phyloP scores from a whole-genome alignment of 2,888 invertebrate species.

The Abscondita cerata region DNA sequence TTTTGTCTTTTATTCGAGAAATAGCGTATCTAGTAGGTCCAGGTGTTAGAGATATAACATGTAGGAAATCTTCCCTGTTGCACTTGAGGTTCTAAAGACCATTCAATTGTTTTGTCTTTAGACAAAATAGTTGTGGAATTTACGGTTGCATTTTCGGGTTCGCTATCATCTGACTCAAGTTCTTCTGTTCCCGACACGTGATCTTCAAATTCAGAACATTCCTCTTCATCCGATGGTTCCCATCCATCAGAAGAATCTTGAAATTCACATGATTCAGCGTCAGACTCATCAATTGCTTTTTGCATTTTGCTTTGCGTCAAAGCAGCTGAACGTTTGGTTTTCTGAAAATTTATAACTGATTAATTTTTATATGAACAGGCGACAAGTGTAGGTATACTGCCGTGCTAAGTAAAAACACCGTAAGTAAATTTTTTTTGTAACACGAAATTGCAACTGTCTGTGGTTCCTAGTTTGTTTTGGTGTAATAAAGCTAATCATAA shows the following conservation, averaged over 20 bases:
- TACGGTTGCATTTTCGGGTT: constrained; percentile 17
- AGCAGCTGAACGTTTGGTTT: too few relatives aligned
- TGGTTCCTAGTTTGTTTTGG: too few relatives aligned
- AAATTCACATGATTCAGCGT: constrained; percentile 12
- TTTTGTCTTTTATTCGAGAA: too few relatives aligned
- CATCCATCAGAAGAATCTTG: constrained; percentile 23
- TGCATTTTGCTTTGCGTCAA: constrained; percentile 6
- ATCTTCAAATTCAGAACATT: constrained; percentile 19
- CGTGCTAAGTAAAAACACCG: too few relatives aligned
- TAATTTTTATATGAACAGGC: too few relatives aligned
- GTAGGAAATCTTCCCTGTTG: constrained; percentile 17
- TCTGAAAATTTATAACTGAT: too few relatives aligned
- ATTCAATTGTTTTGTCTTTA: constrained; percentile 20
- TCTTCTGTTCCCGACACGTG: constrained; percentile 19
- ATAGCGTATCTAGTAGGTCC: too few relatives aligned
- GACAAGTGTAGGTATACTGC: too few relatives aligned
- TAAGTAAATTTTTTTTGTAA: too few relatives aligned
- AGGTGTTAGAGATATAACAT: constrained; percentile 13
- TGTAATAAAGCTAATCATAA: too few relatives aligned
- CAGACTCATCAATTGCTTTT: constrained; percentile 9
- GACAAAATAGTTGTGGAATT: constrained; percentile 16
- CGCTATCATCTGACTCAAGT: constrained; percentile 17
- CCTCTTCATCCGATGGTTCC: constrained; percentile 14
- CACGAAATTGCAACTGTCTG: too few relatives aligned
- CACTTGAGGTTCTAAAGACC: constrained; percentile 18